Evolutionary conservation across 2,888 invertebrate species (phyloP).

Genomic region (Pyralis farinalis): DNA sequence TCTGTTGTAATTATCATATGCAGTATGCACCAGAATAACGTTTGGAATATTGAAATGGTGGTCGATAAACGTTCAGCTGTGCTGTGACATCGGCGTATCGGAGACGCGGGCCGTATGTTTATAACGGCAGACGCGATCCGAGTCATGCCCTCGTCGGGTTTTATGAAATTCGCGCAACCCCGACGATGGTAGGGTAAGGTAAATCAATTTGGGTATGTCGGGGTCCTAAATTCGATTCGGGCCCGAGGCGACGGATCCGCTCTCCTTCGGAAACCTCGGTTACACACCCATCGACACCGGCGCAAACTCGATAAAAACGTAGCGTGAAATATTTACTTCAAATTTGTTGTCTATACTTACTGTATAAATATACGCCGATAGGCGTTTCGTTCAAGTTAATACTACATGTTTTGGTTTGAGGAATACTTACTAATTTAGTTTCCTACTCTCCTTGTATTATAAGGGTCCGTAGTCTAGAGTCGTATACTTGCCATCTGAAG

Average conservation of each 20-base stretch:
- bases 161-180: slow-evolving; percentile 46
- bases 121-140: slow-evolving; percentile 20
- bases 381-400: no score
- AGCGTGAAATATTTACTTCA: slow-evolving; percentile 42
- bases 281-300: slow-evolving; percentile 52
- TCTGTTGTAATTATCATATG: no score
- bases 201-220: slow-evolving; percentile 72
- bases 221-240: slow-evolving; percentile 74
- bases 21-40: no score
- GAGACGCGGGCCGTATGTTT: neutral
- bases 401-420: no score
- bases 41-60: neutral
- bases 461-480: no score
- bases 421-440: no score
- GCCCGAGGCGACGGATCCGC: slow-evolving; percentile 51
- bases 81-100: neutral
- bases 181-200: slow-evolving; percentile 52
- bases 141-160: slow-evolving; percentile 32
- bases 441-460: no score
- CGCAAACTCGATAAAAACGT: slow-evolving; percentile 55
- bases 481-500: no score
- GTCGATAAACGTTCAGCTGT: neutral
- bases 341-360: slow-evolving; percentile 23
- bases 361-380: slow-evolving; percentile 1
- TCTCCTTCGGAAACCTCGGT: slow-evolving; percentile 51